Evolutionary conservation across 1,140 invertebrate genomes (phyloP), one percentile per base, ranked within the genome.

Genomic region (Cyclargus thomasi): DNA sequence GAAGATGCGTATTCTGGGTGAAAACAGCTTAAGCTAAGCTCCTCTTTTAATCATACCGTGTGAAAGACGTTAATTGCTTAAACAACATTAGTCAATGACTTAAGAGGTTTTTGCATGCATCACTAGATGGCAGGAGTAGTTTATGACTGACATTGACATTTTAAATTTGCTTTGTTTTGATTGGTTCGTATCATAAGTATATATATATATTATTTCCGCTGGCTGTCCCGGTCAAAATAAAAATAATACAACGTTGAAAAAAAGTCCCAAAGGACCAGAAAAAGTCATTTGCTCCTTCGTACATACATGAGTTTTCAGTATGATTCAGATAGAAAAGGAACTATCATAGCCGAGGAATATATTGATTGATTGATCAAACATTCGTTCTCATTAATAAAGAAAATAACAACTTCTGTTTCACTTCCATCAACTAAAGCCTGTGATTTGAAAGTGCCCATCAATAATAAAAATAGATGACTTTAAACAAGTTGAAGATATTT

Each of bases 381-480:
- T 55, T 55, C 53, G 18, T 55, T 55, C 35, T 64, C 63, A 64
- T 67, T 63, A n/a, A n/a, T n/a, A n/a, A n/a, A n/a, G n/a, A n/a
- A n/a, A n/a, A n/a, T n/a, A n/a, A n/a, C n/a, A n/a, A 70, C 69
- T 71, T 74, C 64, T 74, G 17, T 70, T 71, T 74, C 67, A 74
- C 67, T 74, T 69, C 72, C 69, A 70, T 70, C 72, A 67, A 67
- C 64, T 21, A 73, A 73, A 68, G 68, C 72, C 62, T 70, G 70
- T n/a, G n/a, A n/a, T n/a, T n/a, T n/a, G n/a, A n/a, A n/a, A n/a
- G n/a, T n/a, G n/a, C n/a, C n/a, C n/a, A 69, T 69, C 72, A 70
- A 71, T 67, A 69, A 67, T 47, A 74, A 53, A 74, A 74, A 70
- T 71, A 71, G 69, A 69, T 16, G 67, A 74, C 71, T 74, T 70